Conservation (phyloP, 2,888 invertebrate genomes). For the Synergus laeviventris region DNA sequence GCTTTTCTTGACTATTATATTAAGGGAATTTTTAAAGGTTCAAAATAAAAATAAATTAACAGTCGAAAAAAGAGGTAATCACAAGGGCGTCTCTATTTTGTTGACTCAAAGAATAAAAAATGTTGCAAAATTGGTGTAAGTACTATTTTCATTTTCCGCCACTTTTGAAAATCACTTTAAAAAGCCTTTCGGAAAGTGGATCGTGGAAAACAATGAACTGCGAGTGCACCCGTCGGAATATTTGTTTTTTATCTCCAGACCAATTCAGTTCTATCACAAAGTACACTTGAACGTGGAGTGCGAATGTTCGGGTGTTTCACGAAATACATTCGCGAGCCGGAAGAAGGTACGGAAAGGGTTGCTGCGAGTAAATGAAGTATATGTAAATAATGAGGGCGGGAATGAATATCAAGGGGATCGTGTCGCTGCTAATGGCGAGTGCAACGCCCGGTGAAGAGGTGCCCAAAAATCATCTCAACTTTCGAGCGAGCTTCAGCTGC, state of each 20-base stretch:
- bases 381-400: constrained; percentile 72
- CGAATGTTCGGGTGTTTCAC: constrained; percentile 38
- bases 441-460: constrained; percentile 59
- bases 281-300: constrained; percentile 39
- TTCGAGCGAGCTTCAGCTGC: constrained; percentile 69
- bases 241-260: constrained; percentile 38
- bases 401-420: constrained; percentile 65
- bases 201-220: constrained; percentile 30
- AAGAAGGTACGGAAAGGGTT: constrained; percentile 43
- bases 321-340: constrained; percentile 38
- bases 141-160: not conserved
- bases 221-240: constrained; percentile 26
- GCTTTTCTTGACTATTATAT: too few relatives aligned
- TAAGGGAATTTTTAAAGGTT: too few relatives aligned
- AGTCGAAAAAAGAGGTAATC: too few relatives aligned
- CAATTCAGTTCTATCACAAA: constrained; percentile 39
- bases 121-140: too few relatives aligned
- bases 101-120: too few relatives aligned
- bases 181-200: not conserved
- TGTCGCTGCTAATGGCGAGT: constrained; percentile 58
- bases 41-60: too few relatives aligned
- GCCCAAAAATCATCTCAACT: constrained; percentile 60
- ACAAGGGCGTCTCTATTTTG: too few relatives aligned
- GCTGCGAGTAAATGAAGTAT: constrained; percentile 64
- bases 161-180: constrained; percentile 10